These are phyloP conservation scores for Hydra vulgaris DNA, from an alignment of 30 jellyfish, hydroid and myxozoan genomes.

Conservation along the genomic window DNA sequence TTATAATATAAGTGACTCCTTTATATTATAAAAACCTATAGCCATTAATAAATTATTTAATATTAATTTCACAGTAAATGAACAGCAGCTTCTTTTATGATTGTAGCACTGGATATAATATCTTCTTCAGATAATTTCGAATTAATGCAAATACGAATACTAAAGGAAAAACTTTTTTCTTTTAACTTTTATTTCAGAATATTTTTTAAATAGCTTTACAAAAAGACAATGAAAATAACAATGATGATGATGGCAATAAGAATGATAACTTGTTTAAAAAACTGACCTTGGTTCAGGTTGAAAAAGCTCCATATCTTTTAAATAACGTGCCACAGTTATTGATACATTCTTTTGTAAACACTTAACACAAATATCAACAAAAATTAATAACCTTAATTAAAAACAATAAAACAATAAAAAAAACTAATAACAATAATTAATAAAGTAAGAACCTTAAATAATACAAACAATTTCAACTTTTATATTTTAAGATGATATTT, in stretches of 20 bases:
- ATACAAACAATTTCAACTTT: too few relatives aligned
- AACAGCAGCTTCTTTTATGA: constrained; percentile 42
- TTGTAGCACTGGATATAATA: constrained; percentile 35
- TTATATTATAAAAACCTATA: too few relatives aligned
- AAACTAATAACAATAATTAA: too few relatives aligned
- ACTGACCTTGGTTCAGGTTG: constrained; percentile 80
- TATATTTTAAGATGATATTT: too few relatives aligned
- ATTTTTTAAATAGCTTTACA: neutral
- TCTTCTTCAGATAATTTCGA: constrained; percentile 37
- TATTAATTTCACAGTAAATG: neutral
- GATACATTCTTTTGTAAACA: constrained; percentile 43
- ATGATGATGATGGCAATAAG: too few relatives aligned
- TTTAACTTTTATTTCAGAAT: neutral
- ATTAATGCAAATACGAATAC: constrained; percentile 70
- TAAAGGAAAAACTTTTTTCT: constrained; percentile 14
- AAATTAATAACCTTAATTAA: too few relatives aligned
- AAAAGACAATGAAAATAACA: neutral
- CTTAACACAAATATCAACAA: too few relatives aligned
- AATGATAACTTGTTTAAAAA: too few relatives aligned
- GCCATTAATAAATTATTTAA: too few relatives aligned
- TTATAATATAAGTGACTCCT: too few relatives aligned
- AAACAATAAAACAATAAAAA: too few relatives aligned
- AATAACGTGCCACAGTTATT: constrained; percentile 64
- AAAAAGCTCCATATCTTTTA: constrained; percentile 49
- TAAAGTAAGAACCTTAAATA: too few relatives aligned